Conservation (phyloP, 2,797 vertebrate species). For the Poeciliopsis presidionis region DNA sequence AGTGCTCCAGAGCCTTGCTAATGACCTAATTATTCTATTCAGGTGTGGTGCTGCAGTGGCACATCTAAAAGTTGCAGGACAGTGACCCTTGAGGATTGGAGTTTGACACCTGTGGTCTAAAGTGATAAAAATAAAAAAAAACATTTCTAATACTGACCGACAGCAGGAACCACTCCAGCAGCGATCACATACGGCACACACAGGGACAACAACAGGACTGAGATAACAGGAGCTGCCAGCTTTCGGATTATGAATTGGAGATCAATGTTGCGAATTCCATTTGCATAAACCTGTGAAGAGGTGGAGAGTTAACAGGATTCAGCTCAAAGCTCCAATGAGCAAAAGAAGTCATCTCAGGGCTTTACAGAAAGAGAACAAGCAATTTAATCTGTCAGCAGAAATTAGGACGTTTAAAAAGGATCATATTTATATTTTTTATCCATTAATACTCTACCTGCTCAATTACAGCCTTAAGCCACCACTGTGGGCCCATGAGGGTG, state of each 20-base stretch:
- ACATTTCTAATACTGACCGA: slow-evolving; percentile 75
- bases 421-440: background rate
- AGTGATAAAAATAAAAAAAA: background rate
- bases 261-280: slow-evolving; percentile 98
- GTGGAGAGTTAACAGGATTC: background rate
- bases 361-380: background rate
- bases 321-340: background rate
- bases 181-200: slow-evolving; percentile 96
- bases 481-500: slow-evolving; percentile 98
- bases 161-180: slow-evolving; percentile 88
- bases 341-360: background rate
- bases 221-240: slow-evolving; percentile 94
- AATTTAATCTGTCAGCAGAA: background rate
- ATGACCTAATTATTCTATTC: no score
- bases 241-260: slow-evolving; percentile 96
- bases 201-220: slow-evolving; percentile 92
- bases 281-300: slow-evolving; percentile 92
- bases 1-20: no score
- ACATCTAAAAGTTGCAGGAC: no score
- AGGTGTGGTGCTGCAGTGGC: no score
- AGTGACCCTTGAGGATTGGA: no score
- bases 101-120: background rate
- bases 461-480: slow-evolving; percentile 99
- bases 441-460: slow-evolving; percentile 86
- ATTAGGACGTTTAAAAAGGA: background rate